Percentiles rank a stretch among this genome's conserved stretches.
Evolutionary conservation across 2,113 vertebrate species (phyloP).

Genomic region (Petrocephalus microphthalmus): DNA sequence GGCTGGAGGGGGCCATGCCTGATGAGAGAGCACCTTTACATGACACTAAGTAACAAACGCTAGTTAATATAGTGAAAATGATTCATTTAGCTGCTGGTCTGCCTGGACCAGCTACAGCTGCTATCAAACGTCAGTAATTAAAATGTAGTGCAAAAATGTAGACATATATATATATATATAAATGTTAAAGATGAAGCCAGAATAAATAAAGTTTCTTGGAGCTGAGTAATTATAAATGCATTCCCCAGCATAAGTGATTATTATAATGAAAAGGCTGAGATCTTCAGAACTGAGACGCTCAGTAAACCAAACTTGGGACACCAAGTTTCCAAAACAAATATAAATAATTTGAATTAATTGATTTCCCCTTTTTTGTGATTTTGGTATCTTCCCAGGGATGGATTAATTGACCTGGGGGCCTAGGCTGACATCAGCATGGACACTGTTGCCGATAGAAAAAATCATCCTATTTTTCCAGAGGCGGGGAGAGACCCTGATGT

Average conservation of each 20-base stretch:
- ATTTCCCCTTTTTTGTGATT: not conserved
- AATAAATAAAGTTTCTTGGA: not conserved
- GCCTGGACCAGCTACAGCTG: slow-evolving; percentile 20
- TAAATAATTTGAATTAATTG: not conserved
- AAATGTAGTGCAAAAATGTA: not conserved
- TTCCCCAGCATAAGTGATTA: not conserved
- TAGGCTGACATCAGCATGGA: not conserved
- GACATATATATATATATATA: not conserved
- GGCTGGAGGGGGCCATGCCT: not conserved
- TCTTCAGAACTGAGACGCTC: not conserved
- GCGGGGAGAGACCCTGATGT: not conserved
- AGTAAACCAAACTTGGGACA: not conserved
- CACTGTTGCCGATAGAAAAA: not conserved
- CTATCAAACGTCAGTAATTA: not conserved
- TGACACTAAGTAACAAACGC: not conserved
- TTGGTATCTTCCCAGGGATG: not conserved
- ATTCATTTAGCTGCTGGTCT: slow-evolving; percentile 46
- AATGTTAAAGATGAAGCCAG: not conserved
- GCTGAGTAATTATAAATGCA: not conserved
- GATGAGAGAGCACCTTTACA: not conserved
- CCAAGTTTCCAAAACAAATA: not conserved
- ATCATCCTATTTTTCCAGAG: not conserved
- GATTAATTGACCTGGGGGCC: not conserved
- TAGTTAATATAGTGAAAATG: not conserved
- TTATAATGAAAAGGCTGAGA: not conserved